These are phyloP conservation scores for Oscheius sp. DNA, from an alignment of 1,140 invertebrate genomes.

Conservation along the genomic window DNA sequence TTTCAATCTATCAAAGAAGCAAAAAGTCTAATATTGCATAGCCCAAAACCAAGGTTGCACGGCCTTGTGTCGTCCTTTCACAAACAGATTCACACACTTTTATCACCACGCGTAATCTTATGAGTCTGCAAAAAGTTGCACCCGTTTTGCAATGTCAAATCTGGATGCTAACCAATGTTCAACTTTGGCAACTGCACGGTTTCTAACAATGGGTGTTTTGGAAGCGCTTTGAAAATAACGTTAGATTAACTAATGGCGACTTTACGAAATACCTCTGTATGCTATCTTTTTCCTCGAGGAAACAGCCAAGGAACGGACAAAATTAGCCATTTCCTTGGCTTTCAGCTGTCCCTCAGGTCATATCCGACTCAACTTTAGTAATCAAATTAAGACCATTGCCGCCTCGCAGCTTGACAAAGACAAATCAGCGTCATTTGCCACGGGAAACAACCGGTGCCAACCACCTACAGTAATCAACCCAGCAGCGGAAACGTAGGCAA, in stretches of 20 bases:
- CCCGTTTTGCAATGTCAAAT: too few species aligned
- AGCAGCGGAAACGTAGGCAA: too few species aligned
- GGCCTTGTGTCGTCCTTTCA: not conserved
- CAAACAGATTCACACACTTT: not conserved
- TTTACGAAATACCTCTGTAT: too few species aligned
- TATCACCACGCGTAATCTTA: not conserved
- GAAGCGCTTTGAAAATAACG: too few species aligned
- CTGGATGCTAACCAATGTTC: too few species aligned
- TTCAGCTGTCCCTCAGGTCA: not conserved
- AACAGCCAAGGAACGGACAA: not conserved
- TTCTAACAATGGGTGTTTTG: too few species aligned
- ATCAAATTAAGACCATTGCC: not conserved
- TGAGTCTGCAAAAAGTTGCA: not conserved
- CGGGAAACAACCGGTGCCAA: not conserved
- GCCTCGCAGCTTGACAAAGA: not conserved
- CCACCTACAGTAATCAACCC: not conserved
- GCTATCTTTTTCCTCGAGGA: too few species aligned
- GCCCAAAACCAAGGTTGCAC: too few species aligned
- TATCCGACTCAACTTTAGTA: slow-evolving; percentile 4
- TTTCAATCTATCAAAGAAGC: too few species aligned
- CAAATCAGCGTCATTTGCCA: not conserved
- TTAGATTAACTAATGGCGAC: too few species aligned
- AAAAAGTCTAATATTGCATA: too few species aligned
- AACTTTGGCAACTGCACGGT: too few species aligned
- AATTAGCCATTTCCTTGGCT: not conserved